phyloP scores from a whole-genome alignment of 1,140 invertebrate species.

The Drosophila arizonae region DNA sequence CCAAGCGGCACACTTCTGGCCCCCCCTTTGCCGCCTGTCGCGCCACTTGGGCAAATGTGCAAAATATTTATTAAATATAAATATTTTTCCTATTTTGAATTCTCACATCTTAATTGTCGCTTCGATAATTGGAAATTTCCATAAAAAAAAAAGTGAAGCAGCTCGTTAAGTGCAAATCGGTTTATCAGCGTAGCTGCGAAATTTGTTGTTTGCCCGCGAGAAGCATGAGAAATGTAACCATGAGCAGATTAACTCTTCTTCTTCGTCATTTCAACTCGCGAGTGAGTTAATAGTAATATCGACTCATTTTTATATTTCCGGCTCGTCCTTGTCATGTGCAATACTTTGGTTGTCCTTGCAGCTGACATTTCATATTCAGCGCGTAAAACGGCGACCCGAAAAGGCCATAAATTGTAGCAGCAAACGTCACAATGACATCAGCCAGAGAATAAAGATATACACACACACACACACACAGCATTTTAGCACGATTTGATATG shows the following conservation, averaged over 20 bases:
- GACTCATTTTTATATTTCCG: not conserved
- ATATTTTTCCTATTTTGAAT: not conserved
- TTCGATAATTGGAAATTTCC: slow-evolving; percentile 48
- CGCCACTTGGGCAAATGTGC: not conserved
- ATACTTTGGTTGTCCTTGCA: slow-evolving; percentile 34
- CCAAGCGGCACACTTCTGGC: slow-evolving; percentile 15
- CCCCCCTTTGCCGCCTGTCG: not conserved
- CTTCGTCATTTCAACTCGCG: slow-evolving; percentile 9
- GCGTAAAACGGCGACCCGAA: slow-evolving; percentile 22
- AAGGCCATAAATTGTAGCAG: slow-evolving; percentile 55
- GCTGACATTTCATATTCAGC: slow-evolving; percentile 19
- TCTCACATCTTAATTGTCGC: slow-evolving; percentile 20
- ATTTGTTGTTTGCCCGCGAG: slow-evolving; percentile 34
- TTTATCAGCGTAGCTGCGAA: slow-evolving; percentile 27
- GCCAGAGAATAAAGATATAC: slow-evolving; percentile 6
- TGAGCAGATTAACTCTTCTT: not conserved
- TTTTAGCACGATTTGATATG: slow-evolving; percentile 53
- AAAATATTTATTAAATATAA: slow-evolving; percentile 8
- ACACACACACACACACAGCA: slow-evolving; percentile 4
- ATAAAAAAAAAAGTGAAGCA: slow-evolving; percentile 42
- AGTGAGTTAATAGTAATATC: not conserved
- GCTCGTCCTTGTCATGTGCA: slow-evolving; percentile 14
- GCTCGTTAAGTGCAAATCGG: slow-evolving; percentile 30
- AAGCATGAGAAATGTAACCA: slow-evolving; percentile 7
- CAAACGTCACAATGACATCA: slow-evolving; percentile 58